These are phyloP conservation scores for Tyrannus savana DNA, from an alignment of 2,113 vertebrate genomes.

Conservation along the genomic window DNA sequence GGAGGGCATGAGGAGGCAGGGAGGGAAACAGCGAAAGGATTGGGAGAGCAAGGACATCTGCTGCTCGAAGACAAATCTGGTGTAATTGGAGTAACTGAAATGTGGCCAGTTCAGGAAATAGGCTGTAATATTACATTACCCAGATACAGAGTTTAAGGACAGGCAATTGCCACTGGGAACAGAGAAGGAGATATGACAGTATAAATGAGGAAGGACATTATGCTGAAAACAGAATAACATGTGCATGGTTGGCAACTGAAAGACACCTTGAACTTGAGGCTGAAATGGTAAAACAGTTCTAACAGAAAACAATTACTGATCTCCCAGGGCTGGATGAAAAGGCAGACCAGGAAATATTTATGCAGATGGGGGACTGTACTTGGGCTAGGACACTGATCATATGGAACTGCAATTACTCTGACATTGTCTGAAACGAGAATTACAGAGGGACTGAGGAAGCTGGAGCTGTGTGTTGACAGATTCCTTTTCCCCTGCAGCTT, in stretches of 20 bases:
- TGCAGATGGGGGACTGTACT: not conserved
- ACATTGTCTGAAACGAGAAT: slow-evolving; percentile 38
- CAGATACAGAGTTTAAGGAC: not conserved
- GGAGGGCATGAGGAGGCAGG: not conserved
- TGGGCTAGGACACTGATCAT: slow-evolving; percentile 26
- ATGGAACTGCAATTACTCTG: slow-evolving; percentile 37
- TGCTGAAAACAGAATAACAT: not conserved
- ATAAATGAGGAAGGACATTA: slow-evolving; percentile 12
- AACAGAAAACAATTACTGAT: slow-evolving; percentile 47
- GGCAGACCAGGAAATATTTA: slow-evolving; percentile 40
- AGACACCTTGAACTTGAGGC: slow-evolving; percentile 35
- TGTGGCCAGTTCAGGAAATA: slow-evolving; percentile 12
- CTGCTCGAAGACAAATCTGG: slow-evolving; percentile 11
- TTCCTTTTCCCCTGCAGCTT: not conserved
- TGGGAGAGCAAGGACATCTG: slow-evolving; percentile 20
- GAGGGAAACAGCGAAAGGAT: not conserved
- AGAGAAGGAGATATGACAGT: not conserved
- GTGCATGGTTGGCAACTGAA: not conserved
- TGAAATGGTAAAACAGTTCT: slow-evolving; percentile 21
- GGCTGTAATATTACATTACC: slow-evolving; percentile 30
- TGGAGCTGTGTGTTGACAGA: slow-evolving; percentile 11
- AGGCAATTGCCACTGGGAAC: not conserved
- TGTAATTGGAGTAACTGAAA: slow-evolving; percentile 37
- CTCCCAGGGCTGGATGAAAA: slow-evolving; percentile 38
- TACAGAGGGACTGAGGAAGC: not conserved